phyloP scores from a whole-genome alignment of 1,140 invertebrate species.

The Radopholus similis region DNA sequence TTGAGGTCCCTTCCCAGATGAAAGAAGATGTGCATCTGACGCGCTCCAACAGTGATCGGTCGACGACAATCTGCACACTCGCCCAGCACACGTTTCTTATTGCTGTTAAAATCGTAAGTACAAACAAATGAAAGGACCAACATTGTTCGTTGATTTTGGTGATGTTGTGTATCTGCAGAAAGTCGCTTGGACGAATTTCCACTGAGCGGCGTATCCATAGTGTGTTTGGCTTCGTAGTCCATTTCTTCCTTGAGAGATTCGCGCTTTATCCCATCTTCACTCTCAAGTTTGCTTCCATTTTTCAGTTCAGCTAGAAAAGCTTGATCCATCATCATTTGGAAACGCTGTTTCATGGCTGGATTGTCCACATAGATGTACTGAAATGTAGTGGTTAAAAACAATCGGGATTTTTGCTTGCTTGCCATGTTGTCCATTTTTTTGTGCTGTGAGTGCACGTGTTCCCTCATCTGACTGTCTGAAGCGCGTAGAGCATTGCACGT shows the following conservation, averaged over 20 bases:
- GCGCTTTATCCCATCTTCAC: too few relatives aligned
- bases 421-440: constrained; percentile 47
- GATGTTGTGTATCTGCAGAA: too few relatives aligned
- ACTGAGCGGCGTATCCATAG: too few relatives aligned
- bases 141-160: too few relatives aligned
- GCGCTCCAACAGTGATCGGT: constrained; percentile 58
- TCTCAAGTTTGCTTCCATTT: too few relatives aligned
- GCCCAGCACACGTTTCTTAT: constrained; percentile 56
- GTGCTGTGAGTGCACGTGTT: constrained; percentile 56
- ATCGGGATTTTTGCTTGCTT: too few relatives aligned
- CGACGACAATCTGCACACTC: constrained; percentile 52
- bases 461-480: constrained; percentile 54
- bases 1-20: constrained; percentile 57
- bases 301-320: constrained; percentile 41
- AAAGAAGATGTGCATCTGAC: constrained; percentile 60
- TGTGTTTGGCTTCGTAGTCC: too few relatives aligned
- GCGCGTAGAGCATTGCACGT: constrained; percentile 46
- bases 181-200: too few relatives aligned
- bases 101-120: constrained; percentile 21
- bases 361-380: constrained; percentile 56
- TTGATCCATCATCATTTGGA: constrained; percentile 54
- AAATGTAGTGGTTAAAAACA: too few relatives aligned
- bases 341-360: constrained; percentile 39
- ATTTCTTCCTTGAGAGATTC: too few relatives aligned
- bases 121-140: too few relatives aligned